phyloP scores from a whole-genome alignment of 2,113 vertebrate species.

The Crotalus viridis region DNA sequence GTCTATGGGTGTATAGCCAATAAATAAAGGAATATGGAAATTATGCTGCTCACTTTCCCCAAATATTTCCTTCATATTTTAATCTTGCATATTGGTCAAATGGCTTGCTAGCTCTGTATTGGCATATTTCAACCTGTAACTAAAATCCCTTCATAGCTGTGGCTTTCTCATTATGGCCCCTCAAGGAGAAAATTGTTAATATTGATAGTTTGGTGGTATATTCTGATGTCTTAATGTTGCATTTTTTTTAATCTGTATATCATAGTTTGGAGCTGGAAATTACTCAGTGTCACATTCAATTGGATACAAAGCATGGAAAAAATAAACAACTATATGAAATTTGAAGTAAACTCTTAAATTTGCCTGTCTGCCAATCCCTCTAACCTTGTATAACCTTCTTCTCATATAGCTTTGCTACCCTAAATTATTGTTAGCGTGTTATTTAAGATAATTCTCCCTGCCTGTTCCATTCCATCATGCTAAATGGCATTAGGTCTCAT shows the following conservation, averaged over 20 bases:
- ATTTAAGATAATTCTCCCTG: slow-evolving; percentile 8
- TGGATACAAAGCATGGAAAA: neutral
- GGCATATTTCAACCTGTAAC: neutral
- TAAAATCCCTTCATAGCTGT: neutral
- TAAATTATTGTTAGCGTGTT: neutral
- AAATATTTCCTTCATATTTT: neutral
- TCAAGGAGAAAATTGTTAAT: neutral
- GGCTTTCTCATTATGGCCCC: neutral
- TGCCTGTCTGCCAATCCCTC: neutral
- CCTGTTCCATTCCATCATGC: neutral
- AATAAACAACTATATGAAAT: neutral
- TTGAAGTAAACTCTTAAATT: neutral
- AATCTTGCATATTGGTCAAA: neutral
- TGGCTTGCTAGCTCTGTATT: neutral
- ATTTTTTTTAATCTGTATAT: neutral
- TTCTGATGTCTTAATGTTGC: neutral
- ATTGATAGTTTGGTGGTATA: neutral
- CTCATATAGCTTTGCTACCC: neutral
- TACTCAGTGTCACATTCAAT: neutral
- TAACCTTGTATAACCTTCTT: slow-evolving; percentile 15
- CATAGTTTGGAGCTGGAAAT: neutral
- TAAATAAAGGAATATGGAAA: neutral
- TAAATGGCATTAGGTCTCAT: slow-evolving; percentile 8
- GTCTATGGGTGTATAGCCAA: neutral
- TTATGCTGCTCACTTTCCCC: neutral